Evolutionary conservation across 2,113 vertebrate genomes (phyloP), one percentile per base, ranked within the genome.

Genomic region (Entomyzon cyanotis): DNA sequence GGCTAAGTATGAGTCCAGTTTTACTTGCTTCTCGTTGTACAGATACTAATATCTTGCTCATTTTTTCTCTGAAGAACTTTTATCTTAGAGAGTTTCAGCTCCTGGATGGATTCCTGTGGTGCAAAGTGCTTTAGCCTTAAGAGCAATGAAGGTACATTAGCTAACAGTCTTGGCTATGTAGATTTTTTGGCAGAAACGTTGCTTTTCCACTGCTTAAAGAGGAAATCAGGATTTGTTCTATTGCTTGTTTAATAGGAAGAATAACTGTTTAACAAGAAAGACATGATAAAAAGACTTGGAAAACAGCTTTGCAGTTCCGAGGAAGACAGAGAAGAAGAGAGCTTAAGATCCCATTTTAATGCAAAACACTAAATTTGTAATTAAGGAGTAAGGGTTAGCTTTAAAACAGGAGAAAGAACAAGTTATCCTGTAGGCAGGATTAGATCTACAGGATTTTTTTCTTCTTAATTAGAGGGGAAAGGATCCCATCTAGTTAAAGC

Each of bases 201-300:
- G 47, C 49, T 84, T 89, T 94, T 91, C 73, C 21, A 60, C 50
- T 78, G 39, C 80, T 87, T 87, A 59, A 88, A 96, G 63, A 63
- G 59, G 68, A 88, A 90, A 92, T 67, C 22, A 22, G 59, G 52
- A 75, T 92, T 92, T 94, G 60, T 94, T 77, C 47, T 78, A 20
- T 76, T 86, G 68, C 69, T 81, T 84, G 47, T 87, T 94, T 92
- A 94, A 47, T 92, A 85, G 58, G 62, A 89, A 56, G 69, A 83
- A 60, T 65, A 85, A 64, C 42, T 83, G 31, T 95, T 91, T 84
- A 90, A 86, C 52, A 75, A 74, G 92, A 84, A 59, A 75, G 44
- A 75, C 33, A 15, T 78, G 68, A 84, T 86, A 84, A 58, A 58
- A 89, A 71, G 71, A 84, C 76, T 91, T 87, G 37, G 44, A 63